Conservation (phyloP, 1,140 invertebrate genomes). For the Latrodectus geometricus region DNA sequence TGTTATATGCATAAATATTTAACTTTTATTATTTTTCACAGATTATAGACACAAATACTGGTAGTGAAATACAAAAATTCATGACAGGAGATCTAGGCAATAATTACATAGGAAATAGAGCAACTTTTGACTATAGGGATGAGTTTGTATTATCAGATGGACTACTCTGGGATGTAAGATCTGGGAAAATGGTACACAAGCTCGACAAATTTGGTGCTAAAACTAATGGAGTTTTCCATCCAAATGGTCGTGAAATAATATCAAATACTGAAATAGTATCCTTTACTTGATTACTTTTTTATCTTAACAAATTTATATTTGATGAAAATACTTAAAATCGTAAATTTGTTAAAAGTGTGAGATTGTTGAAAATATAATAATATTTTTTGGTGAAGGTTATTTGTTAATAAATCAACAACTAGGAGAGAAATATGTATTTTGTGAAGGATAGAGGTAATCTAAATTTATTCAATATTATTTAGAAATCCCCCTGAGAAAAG, state of each 20-base stretch:
- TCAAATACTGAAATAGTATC: constrained; percentile 74
- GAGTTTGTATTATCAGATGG: constrained; percentile 95
- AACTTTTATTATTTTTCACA: constrained; percentile 70
- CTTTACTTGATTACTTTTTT: constrained; percentile 21
- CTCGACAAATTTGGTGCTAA: constrained; percentile 97
- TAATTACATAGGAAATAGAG: constrained; percentile 92
- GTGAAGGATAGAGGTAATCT: too few relatives aligned
- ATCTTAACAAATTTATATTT: background rate
- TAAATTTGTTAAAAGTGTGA: constrained; percentile 15
- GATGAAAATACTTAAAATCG: background rate
- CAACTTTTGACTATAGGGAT: constrained; percentile 93
- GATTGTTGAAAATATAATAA: too few relatives aligned
- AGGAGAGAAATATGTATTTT: too few relatives aligned
- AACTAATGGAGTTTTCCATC: constrained; percentile 96
- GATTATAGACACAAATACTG: constrained; percentile 92
- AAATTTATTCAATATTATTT: too few relatives aligned
- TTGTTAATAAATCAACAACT: too few relatives aligned
- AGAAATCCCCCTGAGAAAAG: too few relatives aligned
- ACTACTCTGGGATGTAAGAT: constrained; percentile 93
- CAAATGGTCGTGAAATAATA: constrained; percentile 91
- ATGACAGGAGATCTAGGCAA: constrained; percentile 84
- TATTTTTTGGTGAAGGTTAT: too few relatives aligned
- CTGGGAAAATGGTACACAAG: constrained; percentile 85
- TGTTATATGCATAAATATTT: background rate
- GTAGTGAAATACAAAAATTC: constrained; percentile 79